Base-by-base conservation (phyloP, 2,888 invertebrate species). In the Pyrochroa serraticornis region DNA sequence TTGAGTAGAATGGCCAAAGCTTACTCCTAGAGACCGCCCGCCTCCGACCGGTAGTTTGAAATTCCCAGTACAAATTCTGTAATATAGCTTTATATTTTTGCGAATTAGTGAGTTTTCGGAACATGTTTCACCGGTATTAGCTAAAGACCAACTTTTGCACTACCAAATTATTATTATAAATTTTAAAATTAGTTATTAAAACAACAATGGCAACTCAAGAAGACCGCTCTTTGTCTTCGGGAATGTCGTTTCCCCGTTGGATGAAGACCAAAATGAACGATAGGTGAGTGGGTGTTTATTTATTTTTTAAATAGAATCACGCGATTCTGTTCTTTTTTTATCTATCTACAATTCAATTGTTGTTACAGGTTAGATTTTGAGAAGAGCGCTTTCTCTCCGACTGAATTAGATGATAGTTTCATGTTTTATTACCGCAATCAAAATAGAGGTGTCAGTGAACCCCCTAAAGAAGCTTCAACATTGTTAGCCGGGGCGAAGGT, bases 321-420 rank as follows among this genome's bases (percentile, higher is more conserved):
- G 6, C 3, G 30, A 33, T 7, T 42, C 14, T 12, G 14, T n/a
- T 41, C 14, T 31, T 60, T 60, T 35, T 33, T 8, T 33, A n/a
- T n/a, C 13, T 41, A 12, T 22, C 2, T 22, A 2, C 3, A 22
- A 22, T 22, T 22, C 2, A 22, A 22, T 22, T 5, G 3, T 2
- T 22, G 3, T 69, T 70, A 5, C 62, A 72, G 86, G 73, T 83
- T 83, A 67, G 85, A 86, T 71, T 80, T 84, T 62, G 84, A 84
- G 60, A 82, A 84, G 53, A 79, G 75, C 48, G 78, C 85, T 7
- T 85, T 85, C 65, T 90, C 91, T 10, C 91, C 91, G 12, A 90
- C 91, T 1, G 85, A 87, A 22, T 85, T 87, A 37, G 90, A 90
- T 76, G 90, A 91, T 71, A 87, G 85, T 47, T 90, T 90, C 75